Percentiles rank a stretch among this genome's conserved stretches.
These are phyloP conservation scores for Dione juno DNA, from an alignment of 2,888 invertebrate species.

Conservation along the genomic window DNA sequence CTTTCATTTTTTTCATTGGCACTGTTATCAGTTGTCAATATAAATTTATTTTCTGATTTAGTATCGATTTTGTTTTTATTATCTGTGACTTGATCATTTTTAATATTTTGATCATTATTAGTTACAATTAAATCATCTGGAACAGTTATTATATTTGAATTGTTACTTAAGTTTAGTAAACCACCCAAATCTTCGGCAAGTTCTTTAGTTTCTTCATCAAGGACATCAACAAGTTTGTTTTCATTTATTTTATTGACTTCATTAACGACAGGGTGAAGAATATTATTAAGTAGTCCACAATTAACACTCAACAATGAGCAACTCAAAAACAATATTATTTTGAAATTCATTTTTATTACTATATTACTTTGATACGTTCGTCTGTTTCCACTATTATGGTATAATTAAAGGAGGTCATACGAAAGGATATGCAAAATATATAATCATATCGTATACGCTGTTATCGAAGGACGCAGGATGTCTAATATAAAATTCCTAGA, in stretches of 20 bases:
- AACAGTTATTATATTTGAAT: neutral
- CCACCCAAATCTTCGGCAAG: neutral
- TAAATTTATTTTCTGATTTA: neutral
- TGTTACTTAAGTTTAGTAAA: neutral
- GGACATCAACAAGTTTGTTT: neutral
- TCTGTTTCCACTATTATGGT: neutral
- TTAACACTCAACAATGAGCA: neutral
- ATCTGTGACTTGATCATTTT: neutral
- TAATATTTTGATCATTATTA: neutral
- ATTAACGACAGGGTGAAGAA: neutral
- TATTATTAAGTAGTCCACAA: conserved; percentile 2
- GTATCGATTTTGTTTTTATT: neutral
- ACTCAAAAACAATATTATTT: neutral
- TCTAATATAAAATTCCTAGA: neutral
- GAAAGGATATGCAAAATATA: neutral
- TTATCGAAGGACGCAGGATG: conserved; percentile 9
- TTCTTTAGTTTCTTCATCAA: conserved; percentile 6
- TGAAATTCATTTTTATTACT: conserved; percentile 8
- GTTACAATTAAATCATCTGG: neutral
- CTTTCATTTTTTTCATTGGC: neutral
- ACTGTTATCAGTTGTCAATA: neutral
- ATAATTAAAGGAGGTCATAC: neutral
- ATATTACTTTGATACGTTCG: neutral
- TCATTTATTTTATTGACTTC: conserved; percentile 10
- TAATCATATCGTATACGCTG: conserved; percentile 7